Evolutionary conservation across 2,113 vertebrate species (phyloP), one percentile per base, ranked within the genome.

Genomic region (Sitta europaea): DNA sequence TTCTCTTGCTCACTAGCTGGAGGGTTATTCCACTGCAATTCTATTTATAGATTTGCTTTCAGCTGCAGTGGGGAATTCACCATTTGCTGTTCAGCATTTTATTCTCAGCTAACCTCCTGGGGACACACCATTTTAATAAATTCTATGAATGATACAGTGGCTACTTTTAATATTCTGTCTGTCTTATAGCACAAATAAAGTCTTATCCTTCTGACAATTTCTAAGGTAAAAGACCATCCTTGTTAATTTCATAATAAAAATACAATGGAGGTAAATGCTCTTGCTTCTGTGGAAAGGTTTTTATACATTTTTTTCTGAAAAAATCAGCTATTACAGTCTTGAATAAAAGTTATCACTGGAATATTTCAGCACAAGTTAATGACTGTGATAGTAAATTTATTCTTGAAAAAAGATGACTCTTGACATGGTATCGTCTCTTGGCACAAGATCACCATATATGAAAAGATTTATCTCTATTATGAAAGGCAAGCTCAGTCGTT

Each of bases 31-130:
- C 59, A 1, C 5, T 71, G 40, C 18, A 0, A 0, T 94, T 93
- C 89, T 95, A 79, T 95, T 96, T 96, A 92, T 95, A 95, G 88
- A 90, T 79, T 65, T 45, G 28, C 87, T 95, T 94, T 94, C 58
- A 89, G 38, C 53, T 82, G 89, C 92, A 79, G 51, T 21, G 50
- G 62, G 59, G 76, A 94, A 65, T 43, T 93, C 73, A 82, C 55
- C 45, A 80, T 83, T 93, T 93, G 66, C 75, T 74, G 33, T 89
- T 95, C 87, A 90, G 62, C 23, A 11, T 86, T 94, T 85, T 90
- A 67, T 86, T 82, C 68, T 92, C 62, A 85, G 31, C 47, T 55
- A 89, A 20, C 29, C 81, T 88, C 43, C 35, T 9, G 43, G 68
- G 40, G 28, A 84, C 35, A 68, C 11, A 54, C 5, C 9, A 76